These are phyloP conservation scores for Nomada ferruginata DNA, from an alignment of 2,888 invertebrate species.

Conservation along the genomic window DNA sequence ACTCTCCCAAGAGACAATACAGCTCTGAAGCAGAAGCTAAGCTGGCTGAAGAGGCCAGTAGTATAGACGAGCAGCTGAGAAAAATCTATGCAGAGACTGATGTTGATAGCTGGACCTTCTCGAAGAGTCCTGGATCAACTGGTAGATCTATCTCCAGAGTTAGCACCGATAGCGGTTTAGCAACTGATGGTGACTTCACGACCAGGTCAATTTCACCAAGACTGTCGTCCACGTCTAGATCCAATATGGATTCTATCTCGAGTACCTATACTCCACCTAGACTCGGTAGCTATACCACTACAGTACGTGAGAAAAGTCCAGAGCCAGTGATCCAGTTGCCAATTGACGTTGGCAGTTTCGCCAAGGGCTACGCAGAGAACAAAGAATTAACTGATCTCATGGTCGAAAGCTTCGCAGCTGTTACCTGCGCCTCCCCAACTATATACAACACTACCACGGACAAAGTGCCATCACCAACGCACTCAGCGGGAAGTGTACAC, in stretches of 20 bases:
- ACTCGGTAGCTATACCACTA: constrained; percentile 87
- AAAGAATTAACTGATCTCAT: constrained; percentile 85
- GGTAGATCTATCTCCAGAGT: constrained; percentile 82
- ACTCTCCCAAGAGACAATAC: constrained; percentile 86
- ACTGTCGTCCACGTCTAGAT: constrained; percentile 79
- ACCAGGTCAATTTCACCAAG: constrained; percentile 81
- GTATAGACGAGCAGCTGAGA: constrained; percentile 89
- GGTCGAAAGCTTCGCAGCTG: constrained; percentile 85
- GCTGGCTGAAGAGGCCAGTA: constrained; percentile 88
- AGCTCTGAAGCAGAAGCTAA: constrained; percentile 86
- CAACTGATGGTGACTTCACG: constrained; percentile 87
- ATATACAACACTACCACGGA: constrained; percentile 85
- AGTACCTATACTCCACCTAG: constrained; percentile 81
- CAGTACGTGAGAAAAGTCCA: constrained; percentile 86
- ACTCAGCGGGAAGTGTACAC: constrained; percentile 86
- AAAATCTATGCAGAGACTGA: constrained; percentile 88
- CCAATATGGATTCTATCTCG: constrained; percentile 79
- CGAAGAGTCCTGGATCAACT: constrained; percentile 86
- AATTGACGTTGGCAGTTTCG: constrained; percentile 87
- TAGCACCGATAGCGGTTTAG: constrained; percentile 86
- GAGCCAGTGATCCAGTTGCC: constrained; percentile 84
- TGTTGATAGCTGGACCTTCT: constrained; percentile 89
- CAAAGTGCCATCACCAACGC: constrained; percentile 87
- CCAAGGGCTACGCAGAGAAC: constrained; percentile 85
- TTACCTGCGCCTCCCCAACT: constrained; percentile 85